A percentile compares a stretch with the other conserved stretches of the same genome.
phyloP scores from a whole-genome alignment of 2,888 invertebrate genomes.

The Tetanocera ferruginea region DNA sequence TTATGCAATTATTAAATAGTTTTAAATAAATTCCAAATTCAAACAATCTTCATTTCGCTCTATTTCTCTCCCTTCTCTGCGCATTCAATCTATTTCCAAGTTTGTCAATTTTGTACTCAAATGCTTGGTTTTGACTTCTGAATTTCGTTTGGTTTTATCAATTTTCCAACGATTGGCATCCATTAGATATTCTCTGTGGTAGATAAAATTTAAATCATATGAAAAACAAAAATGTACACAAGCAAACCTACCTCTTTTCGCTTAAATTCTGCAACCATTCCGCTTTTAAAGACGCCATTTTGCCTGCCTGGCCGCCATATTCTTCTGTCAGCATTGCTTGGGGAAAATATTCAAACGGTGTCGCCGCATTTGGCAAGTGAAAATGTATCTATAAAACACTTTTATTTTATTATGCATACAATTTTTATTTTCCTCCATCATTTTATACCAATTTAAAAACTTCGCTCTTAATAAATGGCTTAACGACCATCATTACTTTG shows the following conservation, averaged over 20 bases:
- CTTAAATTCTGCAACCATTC: slow-evolving; percentile 75
- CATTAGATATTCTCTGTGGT: slow-evolving; percentile 73
- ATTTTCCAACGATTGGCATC: slow-evolving; percentile 70
- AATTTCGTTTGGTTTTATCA: slow-evolving; percentile 69
- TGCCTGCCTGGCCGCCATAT: slow-evolving; percentile 78
- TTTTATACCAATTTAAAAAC: slow-evolving; percentile 75
- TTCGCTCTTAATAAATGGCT: slow-evolving; percentile 78
- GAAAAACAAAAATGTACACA: neutral
- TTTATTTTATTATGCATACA: neutral
- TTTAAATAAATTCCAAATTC: too few relatives aligned
- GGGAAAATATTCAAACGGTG: slow-evolving; percentile 76
- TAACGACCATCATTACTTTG: slow-evolving; percentile 74
- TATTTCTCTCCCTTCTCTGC: too few relatives aligned
- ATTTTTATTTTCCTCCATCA: neutral
- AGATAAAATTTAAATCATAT: neutral
- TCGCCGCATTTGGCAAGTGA: slow-evolving; percentile 77
- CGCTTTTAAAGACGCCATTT: slow-evolving; percentile 74
- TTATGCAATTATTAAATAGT: too few relatives aligned
- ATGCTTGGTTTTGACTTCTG: neutral
- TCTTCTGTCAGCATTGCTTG: slow-evolving; percentile 77
- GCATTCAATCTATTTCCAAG: slow-evolving; percentile 25
- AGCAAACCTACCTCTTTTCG: slow-evolving; percentile 72
- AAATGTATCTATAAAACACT: slow-evolving; percentile 75
- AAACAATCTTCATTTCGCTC: too few relatives aligned
- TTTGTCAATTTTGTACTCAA: slow-evolving; percentile 2